Evolutionary conservation across 1,140 invertebrate species (phyloP).

Genomic region (Zeugodacus cucurbitae): DNA sequence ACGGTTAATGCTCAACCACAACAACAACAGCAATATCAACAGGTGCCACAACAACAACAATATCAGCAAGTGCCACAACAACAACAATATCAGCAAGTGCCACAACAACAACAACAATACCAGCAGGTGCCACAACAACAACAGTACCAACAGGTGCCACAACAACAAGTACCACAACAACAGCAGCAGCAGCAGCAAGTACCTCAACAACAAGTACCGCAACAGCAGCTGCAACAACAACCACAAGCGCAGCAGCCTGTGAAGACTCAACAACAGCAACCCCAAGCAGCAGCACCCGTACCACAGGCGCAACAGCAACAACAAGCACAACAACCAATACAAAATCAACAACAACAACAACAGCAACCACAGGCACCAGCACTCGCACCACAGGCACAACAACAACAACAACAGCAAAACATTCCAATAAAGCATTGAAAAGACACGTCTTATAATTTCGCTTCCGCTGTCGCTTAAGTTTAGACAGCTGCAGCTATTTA

Average conservation of each 20-base stretch:
- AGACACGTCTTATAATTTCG: neutral
- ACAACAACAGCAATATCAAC: slow-evolving; percentile 42
- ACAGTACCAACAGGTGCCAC: slow-evolving; percentile 42
- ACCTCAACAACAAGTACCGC: slow-evolving; percentile 46
- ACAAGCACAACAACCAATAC: slow-evolving; percentile 47
- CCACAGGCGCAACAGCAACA: slow-evolving; percentile 45
- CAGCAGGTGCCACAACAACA: slow-evolving; percentile 41
- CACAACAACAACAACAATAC: slow-evolving; percentile 43
- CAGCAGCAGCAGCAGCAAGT: slow-evolving; percentile 49
- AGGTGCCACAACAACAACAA: slow-evolving; percentile 23
- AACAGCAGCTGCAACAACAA: slow-evolving; percentile 41
- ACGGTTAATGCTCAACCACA: slow-evolving; percentile 41
- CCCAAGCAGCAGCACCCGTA: slow-evolving; percentile 52
- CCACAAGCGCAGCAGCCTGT: slow-evolving; percentile 41
- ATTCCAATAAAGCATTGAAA: slow-evolving; percentile 33
- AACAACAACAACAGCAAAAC: slow-evolving; percentile 48
- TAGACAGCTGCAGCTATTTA: neutral
- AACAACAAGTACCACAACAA: slow-evolving; percentile 47
- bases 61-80: slow-evolving; percentile 37
- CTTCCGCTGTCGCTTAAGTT: neutral
- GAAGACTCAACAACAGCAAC: slow-evolving; percentile 46
- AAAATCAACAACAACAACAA: slow-evolving; percentile 35
- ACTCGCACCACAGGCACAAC: slow-evolving; percentile 44
- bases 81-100: slow-evolving; percentile 43
- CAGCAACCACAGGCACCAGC: slow-evolving; percentile 38